Evolutionary conservation across 1,140 invertebrate genomes (phyloP), one percentile per base, ranked within the genome.

Genomic region (Acyrthosiphon pisum): DNA sequence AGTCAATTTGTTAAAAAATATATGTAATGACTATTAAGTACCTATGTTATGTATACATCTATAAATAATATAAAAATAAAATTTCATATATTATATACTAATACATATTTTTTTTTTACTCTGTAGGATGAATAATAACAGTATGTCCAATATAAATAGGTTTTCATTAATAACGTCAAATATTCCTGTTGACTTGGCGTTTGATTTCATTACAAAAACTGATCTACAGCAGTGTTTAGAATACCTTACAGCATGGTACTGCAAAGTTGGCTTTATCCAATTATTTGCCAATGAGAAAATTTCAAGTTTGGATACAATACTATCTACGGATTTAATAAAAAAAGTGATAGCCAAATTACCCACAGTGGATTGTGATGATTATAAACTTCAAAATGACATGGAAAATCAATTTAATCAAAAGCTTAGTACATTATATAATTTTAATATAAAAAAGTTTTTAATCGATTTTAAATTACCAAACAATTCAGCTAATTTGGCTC

Each of bases 321-420:
- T 41, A 41, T 30, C 14, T 30, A 6, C 44, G 0, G 23, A 83
- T 6, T 93, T 50, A 37, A 11, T 30, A 23, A 6, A 4, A 20
- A 76, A 83, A 81, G 46, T 86, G 8, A 93, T 93, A n/a, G 91
- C 91, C n/a, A 93, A 41, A 86, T 26, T 93, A 9, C 91, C 91
- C 30, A 22, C 30, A 30, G 91, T 93, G 0, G 91, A 93, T 83
- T n/a, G 37, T 56, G 48, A n/a, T 44, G 48, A 93, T 86, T 86
- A 37, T 86, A 26, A 41, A 37, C 46, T 86, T 84, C 91, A 93
- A 53, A 30, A 30, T 41, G 84, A 41, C 1, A 93, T 83, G 35
- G 68, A 93, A 93, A 53, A 93, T 46, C 48, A 86, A 93, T 93
- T 93, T 56, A 22, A 50, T 20, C 11, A 53, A 50, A 50, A 93